Conservation (phyloP, 2,888 invertebrate genomes). For the Alcis repandata region DNA sequence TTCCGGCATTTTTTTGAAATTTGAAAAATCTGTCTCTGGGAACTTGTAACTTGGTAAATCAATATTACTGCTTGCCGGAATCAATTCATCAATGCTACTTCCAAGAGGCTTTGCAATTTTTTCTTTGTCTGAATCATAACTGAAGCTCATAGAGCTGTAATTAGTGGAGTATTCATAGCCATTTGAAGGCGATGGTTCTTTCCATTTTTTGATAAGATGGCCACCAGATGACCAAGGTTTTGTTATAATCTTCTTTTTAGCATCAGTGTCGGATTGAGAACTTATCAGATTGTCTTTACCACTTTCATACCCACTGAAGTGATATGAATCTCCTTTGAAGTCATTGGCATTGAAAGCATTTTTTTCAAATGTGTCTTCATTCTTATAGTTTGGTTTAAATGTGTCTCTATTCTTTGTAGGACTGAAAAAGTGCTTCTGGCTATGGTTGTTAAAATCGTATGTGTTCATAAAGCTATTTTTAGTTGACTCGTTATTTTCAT, state of each 20-base stretch:
- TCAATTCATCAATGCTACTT: slow-evolving; percentile 66
- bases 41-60: slow-evolving; percentile 67
- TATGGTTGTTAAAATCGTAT: slow-evolving; percentile 56
- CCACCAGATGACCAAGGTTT: slow-evolving; percentile 62
- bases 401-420: slow-evolving; percentile 51
- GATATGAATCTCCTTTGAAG: slow-evolving; percentile 41
- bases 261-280: slow-evolving; percentile 45
- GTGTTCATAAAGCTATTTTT: slow-evolving; percentile 54
- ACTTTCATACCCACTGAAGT: slow-evolving; percentile 30
- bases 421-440: slow-evolving; percentile 52
- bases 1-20: slow-evolving; percentile 67
- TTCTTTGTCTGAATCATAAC: slow-evolving; percentile 63
- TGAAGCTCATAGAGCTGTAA: slow-evolving; percentile 71
- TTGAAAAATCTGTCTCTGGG: slow-evolving; percentile 65
- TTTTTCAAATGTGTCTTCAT: slow-evolving; percentile 55
- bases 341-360: slow-evolving; percentile 52
- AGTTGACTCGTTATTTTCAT: slow-evolving; percentile 53
- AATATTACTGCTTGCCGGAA: slow-evolving; percentile 73
- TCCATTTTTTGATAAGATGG: slow-evolving; percentile 63
- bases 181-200: slow-evolving; percentile 60
- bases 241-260: slow-evolving; percentile 68
- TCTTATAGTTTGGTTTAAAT: slow-evolving; percentile 56
- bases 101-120: slow-evolving; percentile 61
- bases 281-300: slow-evolving; percentile 37
- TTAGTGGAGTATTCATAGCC: slow-evolving; percentile 75